Evolutionary conservation across 1,140 invertebrate genomes (phyloP), one percentile per base, ranked within the genome.

Genomic region (Drosophila takahashii): DNA sequence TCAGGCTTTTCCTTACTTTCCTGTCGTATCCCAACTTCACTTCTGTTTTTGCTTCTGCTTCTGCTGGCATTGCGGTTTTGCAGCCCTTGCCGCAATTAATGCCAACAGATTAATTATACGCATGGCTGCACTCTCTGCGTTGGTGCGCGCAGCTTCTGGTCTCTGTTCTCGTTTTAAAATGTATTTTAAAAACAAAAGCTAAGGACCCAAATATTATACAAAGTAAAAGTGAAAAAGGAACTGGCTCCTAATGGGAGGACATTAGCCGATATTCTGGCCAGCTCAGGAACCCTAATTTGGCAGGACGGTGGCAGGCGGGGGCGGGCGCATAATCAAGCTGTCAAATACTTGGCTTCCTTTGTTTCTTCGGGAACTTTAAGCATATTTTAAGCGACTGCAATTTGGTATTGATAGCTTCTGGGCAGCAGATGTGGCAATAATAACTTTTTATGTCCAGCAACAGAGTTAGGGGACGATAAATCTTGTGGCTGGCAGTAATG

Each of bases 101-200:
- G 84, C 84, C 70, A 79, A 84, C 72, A 89, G 84, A 87, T 87
- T 87, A 87, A 89, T 87, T 87, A 89, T 89, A 87, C 84, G 84
- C 84, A 71, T 87, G 79, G 83, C 62, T 89, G 84, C 76, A 79
- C 78, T 66, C 79, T 70, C 67, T 59, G 75, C 58, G 64, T 45
- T 52, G 16, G 32, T 26, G 41, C 39, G 44, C 34, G 39, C 13
- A 44, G 29, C 13, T 16, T 34, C 29, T 53, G 11, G 22, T 34
- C 10, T 44, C 13, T 15, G 32, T 37, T 42, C 67, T 22, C 50
- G 41, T 65, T 84, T 79, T 73, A 58, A 84, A 84, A 70, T 73
- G 72, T 73, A 65, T 73, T 83, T 76, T 60, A 50, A 61, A 58
- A 52, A 57, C 36, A 60, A 51, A 57, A 44, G 42, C 56, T 4